These are phyloP conservation scores for Stomatorhinus walkeri DNA, from an alignment of 2,797 vertebrate species.

Conservation along the genomic window DNA sequence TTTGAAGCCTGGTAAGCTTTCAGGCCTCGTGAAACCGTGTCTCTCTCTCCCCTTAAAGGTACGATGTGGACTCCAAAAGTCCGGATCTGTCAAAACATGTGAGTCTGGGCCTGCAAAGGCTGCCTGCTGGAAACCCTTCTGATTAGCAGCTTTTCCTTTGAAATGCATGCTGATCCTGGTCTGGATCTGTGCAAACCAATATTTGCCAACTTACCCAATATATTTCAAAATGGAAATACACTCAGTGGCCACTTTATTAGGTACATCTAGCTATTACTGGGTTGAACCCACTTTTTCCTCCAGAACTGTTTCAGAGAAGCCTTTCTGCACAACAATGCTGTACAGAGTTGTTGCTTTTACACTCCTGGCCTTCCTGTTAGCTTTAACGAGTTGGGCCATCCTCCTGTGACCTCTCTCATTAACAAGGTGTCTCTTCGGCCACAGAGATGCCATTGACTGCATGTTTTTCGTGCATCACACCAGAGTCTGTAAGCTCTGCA, in stretches of 20 bases:
- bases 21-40: constrained; percentile 21
- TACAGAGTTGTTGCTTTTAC: neutral
- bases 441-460: neutral
- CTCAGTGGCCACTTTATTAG: neutral
- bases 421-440: neutral
- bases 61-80: constrained; percentile 92
- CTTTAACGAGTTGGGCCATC: neutral
- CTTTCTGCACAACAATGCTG: neutral
- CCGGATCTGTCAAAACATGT: constrained; percentile 92
- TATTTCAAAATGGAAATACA: constrained; percentile 38
- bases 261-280: neutral
- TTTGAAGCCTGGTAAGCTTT: neutral
- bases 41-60: constrained; percentile 58
- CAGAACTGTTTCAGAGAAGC: neutral
- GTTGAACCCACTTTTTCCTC: neutral
- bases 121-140: constrained; percentile 11
- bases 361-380: neutral
- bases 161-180: constrained; percentile 39
- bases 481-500: neutral
- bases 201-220: constrained; percentile 28
- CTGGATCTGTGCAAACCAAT: constrained; percentile 52
- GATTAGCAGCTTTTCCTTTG: constrained; percentile 10
- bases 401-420: neutral
- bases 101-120: constrained; percentile 49
- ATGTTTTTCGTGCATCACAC: neutral